These are phyloP conservation scores for Malurus melanocephalus DNA, from an alignment of 2,113 vertebrate species.

Conservation along the genomic window DNA sequence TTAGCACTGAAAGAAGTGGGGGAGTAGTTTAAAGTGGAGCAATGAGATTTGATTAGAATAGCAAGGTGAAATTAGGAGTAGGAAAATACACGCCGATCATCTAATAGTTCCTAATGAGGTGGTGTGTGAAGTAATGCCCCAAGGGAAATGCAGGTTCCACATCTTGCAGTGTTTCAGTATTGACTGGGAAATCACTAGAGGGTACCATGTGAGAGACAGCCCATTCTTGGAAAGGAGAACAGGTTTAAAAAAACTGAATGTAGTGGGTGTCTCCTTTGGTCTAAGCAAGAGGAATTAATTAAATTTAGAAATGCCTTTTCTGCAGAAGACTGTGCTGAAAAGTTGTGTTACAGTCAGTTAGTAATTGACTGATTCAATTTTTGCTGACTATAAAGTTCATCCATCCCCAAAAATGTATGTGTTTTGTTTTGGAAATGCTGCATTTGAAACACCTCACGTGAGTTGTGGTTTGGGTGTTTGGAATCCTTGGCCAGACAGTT, in stretches of 20 bases:
- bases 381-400: neutral
- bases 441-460: neutral
- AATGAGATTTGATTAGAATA: neutral
- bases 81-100: neutral
- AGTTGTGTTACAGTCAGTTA: neutral
- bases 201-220: neutral
- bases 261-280: neutral
- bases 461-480: slow-evolving; percentile 7
- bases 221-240: neutral
- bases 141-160: neutral
- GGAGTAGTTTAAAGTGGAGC: neutral
- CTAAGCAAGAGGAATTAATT: neutral
- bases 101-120: neutral
- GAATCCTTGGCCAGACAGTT: neutral
- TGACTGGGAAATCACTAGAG: slow-evolving; percentile 6
- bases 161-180: neutral
- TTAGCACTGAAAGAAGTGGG: neutral
- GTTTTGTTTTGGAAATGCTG: slow-evolving; percentile 34
- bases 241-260: neutral
- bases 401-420: neutral
- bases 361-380: neutral
- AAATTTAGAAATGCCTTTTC: neutral
- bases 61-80: neutral
- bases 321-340: neutral
- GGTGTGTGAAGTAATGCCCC: neutral